A percentile compares a stretch with the other conserved stretches of the same genome.
These are phyloP conservation scores for Premnoplex brunnescens DNA, from an alignment of 2,797 vertebrate species.

Conservation along the genomic window DNA sequence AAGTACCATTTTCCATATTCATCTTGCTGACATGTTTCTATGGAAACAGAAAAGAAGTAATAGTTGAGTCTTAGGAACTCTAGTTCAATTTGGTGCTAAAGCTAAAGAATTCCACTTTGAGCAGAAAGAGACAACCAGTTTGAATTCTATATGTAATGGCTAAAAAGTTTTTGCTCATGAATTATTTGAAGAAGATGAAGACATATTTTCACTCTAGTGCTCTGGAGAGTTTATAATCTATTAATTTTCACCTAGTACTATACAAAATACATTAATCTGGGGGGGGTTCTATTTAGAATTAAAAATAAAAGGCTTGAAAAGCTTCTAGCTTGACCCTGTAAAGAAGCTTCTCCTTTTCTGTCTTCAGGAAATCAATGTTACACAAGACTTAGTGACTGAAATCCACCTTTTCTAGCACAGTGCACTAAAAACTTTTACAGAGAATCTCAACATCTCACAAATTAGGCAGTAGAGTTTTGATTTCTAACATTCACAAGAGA, in stretches of 20 bases:
- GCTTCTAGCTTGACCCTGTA: neutral
- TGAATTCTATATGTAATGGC: neutral
- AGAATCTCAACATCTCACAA: neutral
- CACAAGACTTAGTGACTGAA: neutral
- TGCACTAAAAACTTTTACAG: neutral
- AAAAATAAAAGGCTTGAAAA: rapidly evolving
- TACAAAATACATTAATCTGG: neutral
- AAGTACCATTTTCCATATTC: conserved; percentile 32
- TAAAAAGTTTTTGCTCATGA: neutral
- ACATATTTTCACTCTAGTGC: neutral
- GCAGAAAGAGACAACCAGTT: neutral
- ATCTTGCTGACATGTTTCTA: conserved; percentile 40
- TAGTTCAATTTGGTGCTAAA: neutral
- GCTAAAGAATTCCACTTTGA: neutral
- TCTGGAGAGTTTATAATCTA: neutral
- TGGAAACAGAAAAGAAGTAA: conserved; percentile 42
- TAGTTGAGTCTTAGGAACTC: neutral
- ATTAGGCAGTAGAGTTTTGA: neutral
- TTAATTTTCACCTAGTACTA: neutral
- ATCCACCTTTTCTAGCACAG: neutral
- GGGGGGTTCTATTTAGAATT: neutral
- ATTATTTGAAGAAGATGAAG: neutral
- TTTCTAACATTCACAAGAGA: neutral
- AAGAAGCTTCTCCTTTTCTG: neutral
- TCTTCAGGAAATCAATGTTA: neutral